Conservation (phyloP, 1,140 invertebrate species). For the Temnothorax curvispinosus region DNA sequence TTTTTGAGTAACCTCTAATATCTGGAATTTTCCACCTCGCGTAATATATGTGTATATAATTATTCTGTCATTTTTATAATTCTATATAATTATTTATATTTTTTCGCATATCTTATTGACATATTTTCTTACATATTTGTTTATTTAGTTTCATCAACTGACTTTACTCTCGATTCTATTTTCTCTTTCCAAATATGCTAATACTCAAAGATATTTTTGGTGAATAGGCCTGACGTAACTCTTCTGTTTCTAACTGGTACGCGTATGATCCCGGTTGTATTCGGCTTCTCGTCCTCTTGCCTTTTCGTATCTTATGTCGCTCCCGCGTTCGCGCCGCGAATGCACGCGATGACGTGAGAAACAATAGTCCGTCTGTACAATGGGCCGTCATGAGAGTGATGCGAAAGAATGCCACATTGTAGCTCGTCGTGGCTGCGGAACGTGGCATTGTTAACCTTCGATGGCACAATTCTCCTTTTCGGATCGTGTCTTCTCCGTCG, state of each 20-base stretch:
- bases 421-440: conserved; percentile 61
- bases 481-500: conserved; percentile 59
- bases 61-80: neutral
- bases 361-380: conserved; percentile 77
- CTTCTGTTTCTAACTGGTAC: conserved; percentile 67
- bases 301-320: conserved; percentile 5
- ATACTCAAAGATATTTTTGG: conserved; percentile 64
- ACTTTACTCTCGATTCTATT: neutral
- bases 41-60: neutral
- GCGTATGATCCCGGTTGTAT: conserved; percentile 58
- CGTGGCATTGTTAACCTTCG: conserved; percentile 78
- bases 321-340: conserved; percentile 57
- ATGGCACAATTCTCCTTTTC: conserved; percentile 74
- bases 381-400: conserved; percentile 75
- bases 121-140: neutral
- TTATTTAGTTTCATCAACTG: neutral
- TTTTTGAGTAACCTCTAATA: neutral
- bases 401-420: conserved; percentile 78
- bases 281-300: conserved; percentile 23
- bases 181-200: conserved; percentile 53
- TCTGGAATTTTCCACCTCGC: neutral
- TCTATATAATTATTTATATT: neutral
- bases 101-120: neutral
- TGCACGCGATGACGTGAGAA: conserved; percentile 74
- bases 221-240: conserved; percentile 73